Evolutionary conservation across 2,113 vertebrate genomes (phyloP), one percentile per base, ranked within the genome.

Genomic region (Bucco capensis): DNA sequence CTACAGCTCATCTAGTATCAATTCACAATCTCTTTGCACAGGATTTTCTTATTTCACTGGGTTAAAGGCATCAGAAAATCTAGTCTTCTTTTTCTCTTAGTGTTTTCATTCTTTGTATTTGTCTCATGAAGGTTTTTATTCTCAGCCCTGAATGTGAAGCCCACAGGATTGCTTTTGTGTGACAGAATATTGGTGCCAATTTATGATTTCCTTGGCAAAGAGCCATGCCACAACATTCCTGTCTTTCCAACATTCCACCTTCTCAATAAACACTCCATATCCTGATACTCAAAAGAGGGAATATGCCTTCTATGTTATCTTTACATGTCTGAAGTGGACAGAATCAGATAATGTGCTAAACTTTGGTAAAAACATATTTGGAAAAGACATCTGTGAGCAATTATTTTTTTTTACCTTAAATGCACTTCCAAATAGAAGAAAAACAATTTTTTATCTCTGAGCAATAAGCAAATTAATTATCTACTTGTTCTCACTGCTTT

Each of bases 191-290:
- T 73, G 10, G 44, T 92, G 91, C 78, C 37, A 87, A 8, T 72
- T 58, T 83, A 54, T 83, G 47, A 70, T 88, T 94, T 91, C 38
- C 42, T 67, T 91, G 93, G 47, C 67, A 91, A 71, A 79, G 62
- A 65, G 49, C 15, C 16, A 33, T 3, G 3, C 24, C 62, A 61
- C 4, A 1, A 56, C 24, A 56, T 62, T 70, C 70, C 62, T 85
- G 40, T 24, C 61, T 70, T 88, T 88, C 64, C 57, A 79, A 25
- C 31, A 67, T 83, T 79, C 53, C 44, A 61, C 27, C 37, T 83
- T 79, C 57, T 86, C 49, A 83, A 57, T 66, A 71, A 82, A 66
- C 30, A 38, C 19, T 70, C 51, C 40, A 16, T 42, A 77, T 84
- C 14, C 35, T 70, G n/a, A 24, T 61, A 87, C 38, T 77, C n/a